Evolutionary conservation across 2,113 vertebrate species (phyloP), one percentile per base, ranked within the genome.

Genomic region (Phocoena phocoena): DNA sequence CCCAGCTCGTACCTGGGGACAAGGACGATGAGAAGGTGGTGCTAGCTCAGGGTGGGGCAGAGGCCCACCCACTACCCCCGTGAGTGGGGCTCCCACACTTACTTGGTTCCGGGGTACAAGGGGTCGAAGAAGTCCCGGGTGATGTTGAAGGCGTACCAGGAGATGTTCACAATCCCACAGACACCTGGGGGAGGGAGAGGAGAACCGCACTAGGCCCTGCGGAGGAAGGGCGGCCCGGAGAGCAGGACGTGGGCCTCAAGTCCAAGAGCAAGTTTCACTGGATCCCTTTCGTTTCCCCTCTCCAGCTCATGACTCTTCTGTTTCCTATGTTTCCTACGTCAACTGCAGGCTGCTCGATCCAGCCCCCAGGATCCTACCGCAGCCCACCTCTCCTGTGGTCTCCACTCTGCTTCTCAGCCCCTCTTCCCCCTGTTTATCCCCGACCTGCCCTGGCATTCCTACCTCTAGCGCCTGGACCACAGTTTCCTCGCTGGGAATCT

Each of bases 91-190:
- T 33, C 53, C 82, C 58, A 58, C 50, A 97, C 99, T 99, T 93
- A 99, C 99, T 98, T 99, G 92, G 97, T 99, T 13, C 99, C 99
- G 0, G 96, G 97, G 55, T 98, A 98, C 62, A 99, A 88, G 0
- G 99, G 99, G 92, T 99, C 98, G 83, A 99, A 99, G 98, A 99
- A 99, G 0, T 99, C 98, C 68, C 97, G 98, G 8, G 99, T 99
- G 98, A 99, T 99, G 95, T 99, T 99, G 97, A 98, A 98, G 38
- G 99, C 99, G 0, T 99, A 99, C 99, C 99, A 99, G 18, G 99
- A 99, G 86, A 99, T 98, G 0, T 99, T 98, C 50, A 99, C 93
- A 99, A 99, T 99, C 2, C 99, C 99, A 63, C 99, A 99, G 90
- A 99, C 0, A 79, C 99, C 99, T 99, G 96, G 60, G n/a, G 14